Evolutionary conservation across 2,113 vertebrate genomes (phyloP), one percentile per base, ranked within the genome.

Genomic region (Girardinichthys multiradiatus): DNA sequence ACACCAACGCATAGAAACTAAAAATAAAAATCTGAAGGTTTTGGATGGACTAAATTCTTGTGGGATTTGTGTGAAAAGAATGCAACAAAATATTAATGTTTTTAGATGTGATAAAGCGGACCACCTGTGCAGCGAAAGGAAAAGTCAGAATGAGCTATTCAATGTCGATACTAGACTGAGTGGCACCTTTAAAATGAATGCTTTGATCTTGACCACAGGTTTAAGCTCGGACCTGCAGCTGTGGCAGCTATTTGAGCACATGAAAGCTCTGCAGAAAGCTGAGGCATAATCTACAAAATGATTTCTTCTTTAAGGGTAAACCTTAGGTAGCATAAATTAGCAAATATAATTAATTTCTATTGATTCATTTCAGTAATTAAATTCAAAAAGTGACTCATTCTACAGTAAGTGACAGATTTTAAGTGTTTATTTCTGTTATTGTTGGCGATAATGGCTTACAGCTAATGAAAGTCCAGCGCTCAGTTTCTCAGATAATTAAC

Each of bases 11-110:
- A 73, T 28, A 70, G 24, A 33, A 2, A 62, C 59, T 82, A 84
- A 90, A 90, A 83, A 86, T 83, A 87, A 68, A 10, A 81, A 54
- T 1, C 60, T 27, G 28, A 74, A 67, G 70, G 42, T 82, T 80
- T 64, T 73, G 66, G 66, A 39, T 62, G 45, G 60, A 72, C 35
- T 76, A 29, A 31, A 68, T 70, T 68, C 37, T 84, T 74, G 37
- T n/a, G 60, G 94, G 78, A 72, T 67, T 83, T 42, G 66, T 79
- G 70, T 31, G 57, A 45, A 73, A 70, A 76, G 66, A 35, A 58
- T 48, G 68, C 27, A 66, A 30, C 2, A 59, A 39, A 62, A n/a
- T 39, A 62, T 14, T 54, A 51, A 48, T 54, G 48, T 28, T 3
- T 27, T 71, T 64, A 78, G 39, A 64, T 80, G 57, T 51, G 68